These are phyloP conservation scores for Tetranychus truncatus DNA, from an alignment of 2,888 invertebrate genomes.

Conservation along the genomic window DNA sequence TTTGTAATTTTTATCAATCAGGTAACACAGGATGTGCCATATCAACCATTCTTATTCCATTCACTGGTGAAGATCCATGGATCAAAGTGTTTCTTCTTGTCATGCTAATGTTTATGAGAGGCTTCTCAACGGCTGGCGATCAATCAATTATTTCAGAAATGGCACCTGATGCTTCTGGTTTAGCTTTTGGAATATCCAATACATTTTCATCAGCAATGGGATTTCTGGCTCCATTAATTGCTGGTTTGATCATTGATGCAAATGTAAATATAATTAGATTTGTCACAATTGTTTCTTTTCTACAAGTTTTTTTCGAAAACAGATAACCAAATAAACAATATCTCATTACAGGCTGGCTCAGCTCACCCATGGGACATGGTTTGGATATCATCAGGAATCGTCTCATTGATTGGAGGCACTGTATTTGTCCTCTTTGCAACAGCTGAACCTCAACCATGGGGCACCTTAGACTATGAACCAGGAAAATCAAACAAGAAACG, in stretches of 20 bases:
- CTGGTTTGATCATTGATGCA: constrained; percentile 16
- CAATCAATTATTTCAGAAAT: background rate
- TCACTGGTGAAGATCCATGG: background rate
- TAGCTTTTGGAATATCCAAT: background rate
- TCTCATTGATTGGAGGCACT: constrained; percentile 11
- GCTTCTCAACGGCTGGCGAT: background rate
- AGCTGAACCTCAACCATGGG: constrained; percentile 18
- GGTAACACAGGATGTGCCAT: constrained; percentile 20
- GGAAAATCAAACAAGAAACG: background rate
- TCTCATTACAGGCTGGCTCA: background rate
- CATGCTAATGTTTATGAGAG: background rate
- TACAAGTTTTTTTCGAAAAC: background rate
- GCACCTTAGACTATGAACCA: background rate
- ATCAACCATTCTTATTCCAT: constrained; percentile 10
- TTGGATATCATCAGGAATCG: constrained; percentile 10
- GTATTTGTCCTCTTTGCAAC: constrained; percentile 15
- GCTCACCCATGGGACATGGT: constrained; percentile 14
- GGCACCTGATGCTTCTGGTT: background rate
- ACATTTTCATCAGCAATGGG: constrained; percentile 5
- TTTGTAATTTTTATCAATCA: constrained; percentile 16
- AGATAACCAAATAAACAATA: background rate
- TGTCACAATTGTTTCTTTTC: background rate
- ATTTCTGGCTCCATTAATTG: background rate
- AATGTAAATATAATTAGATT: background rate
- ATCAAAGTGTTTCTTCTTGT: constrained; percentile 2